Evolutionary conservation across 1,140 invertebrate genomes (phyloP).

Genomic region (Trichomalopsis sarcophagae): DNA sequence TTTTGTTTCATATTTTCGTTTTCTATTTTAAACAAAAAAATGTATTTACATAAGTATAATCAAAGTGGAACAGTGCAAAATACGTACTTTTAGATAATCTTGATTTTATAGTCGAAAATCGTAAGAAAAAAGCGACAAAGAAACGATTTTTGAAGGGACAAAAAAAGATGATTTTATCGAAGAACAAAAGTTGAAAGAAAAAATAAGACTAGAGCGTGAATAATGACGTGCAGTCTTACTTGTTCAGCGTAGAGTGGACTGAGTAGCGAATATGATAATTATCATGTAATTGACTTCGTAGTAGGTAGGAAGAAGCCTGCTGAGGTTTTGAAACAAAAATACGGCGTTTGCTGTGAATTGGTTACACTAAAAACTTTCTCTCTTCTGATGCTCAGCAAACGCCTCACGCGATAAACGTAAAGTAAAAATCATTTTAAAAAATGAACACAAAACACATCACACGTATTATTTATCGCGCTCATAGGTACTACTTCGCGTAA

Average conservation of each 20-base stretch:
- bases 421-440: conserved; percentile 19
- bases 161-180: conserved; percentile 42
- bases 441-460: conserved; percentile 66
- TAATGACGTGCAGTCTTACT: conserved; percentile 49
- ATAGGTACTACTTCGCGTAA: conserved; percentile 67
- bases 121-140: conserved; percentile 20
- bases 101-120: conserved; percentile 43
- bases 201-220: conserved; percentile 22
- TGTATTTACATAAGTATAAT: conserved; percentile 55
- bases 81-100: conserved; percentile 51
- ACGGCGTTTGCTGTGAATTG: conserved; percentile 40
- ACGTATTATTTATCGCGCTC: conserved; percentile 70
- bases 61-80: conserved; percentile 57
- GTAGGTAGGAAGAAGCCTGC: conserved; percentile 37
- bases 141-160: conserved; percentile 4
- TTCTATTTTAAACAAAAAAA: conserved; percentile 44
- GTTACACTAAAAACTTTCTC: conserved; percentile 28
- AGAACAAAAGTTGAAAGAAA: conserved; percentile 28
- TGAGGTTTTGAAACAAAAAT: conserved; percentile 27
- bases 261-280: conserved; percentile 64
- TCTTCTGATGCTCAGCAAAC: conserved; percentile 32
- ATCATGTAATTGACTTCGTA: conserved; percentile 47
- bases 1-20: conserved; percentile 45
- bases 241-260: conserved; percentile 65
- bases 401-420: conserved; percentile 11